Base-by-base conservation (phyloP, 2,888 invertebrate genomes). In the Deilephila elpenor region DNA sequence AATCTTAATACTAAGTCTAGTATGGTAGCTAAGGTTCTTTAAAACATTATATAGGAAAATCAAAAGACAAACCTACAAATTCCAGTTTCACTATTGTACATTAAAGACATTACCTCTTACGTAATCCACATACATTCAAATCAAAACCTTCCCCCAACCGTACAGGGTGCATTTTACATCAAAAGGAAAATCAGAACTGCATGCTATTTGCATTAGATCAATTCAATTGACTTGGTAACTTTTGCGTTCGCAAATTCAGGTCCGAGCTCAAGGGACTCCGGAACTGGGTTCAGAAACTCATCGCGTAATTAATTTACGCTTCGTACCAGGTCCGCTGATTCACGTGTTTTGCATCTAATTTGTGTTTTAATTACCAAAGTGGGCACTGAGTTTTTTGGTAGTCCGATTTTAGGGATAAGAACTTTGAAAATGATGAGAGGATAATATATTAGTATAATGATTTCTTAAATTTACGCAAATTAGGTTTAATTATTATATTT, bases 171-270 rank as follows among this genome's bases (percentile, higher is more conserved):
- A 64, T n/a, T 64, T 44, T n/a, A 4, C 37, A 34, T 14, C 61
- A 5, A n/a, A 56, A 19, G 5, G 19, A 56, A 56, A 6, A n/a
- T 3, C 44, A 19, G 19, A 56, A 37, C 3, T 8, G 7, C 20
- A n/a, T 8, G 19, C 3, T 20, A 64, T 64, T 20, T 11, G n/a
- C 37, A 5, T 37, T 67, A 64, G 67, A 25, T 67, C 44, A 67
- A 67, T 67, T 67, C 25, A 7, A 20, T 14, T 51, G 67, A 44
- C 44, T 67, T 67, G 14, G 67, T 25, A 67, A 67, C 67, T 67
- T 67, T 67, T 51, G 67, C 67, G n/a, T 67, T 25, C 0, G 62
- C 34, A 5, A 67, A 44, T 51, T 20, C 67, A 67, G 67, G 44
- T 67, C 37, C 8, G 37, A 5, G 32, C 67, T 5, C 67, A 11